These are phyloP conservation scores for Micromesistius poutassou DNA, from an alignment of 2,797 vertebrate genomes.

Conservation along the genomic window DNA sequence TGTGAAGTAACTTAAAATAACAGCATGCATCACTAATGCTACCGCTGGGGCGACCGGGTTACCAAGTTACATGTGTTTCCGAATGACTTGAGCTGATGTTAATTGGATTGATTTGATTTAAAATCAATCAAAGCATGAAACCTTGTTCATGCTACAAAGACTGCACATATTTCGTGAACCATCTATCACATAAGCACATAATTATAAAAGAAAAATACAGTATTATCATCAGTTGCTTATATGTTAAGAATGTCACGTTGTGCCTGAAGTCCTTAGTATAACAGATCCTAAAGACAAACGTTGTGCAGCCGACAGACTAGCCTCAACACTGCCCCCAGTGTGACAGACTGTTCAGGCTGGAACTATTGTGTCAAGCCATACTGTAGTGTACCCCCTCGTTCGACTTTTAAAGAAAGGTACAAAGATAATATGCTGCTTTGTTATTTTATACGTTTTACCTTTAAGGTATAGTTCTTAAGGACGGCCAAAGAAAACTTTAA, in stretches of 20 bases:
- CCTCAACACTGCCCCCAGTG: not conserved
- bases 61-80: conserved; percentile 21
- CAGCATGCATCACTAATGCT: conserved; percentile 45
- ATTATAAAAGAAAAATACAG: not conserved
- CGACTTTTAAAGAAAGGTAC: not conserved
- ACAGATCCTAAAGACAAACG: not conserved
- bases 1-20: conserved; percentile 31
- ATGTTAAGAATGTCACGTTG: conserved; percentile 36
- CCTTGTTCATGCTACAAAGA: conserved; percentile 20
- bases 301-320: not conserved
- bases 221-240: conserved; percentile 9
- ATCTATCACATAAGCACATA: conserved; percentile 5
- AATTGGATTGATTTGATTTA: not conserved
- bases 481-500: not conserved
- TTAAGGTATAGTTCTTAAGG: not conserved
- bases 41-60: conserved; percentile 25
- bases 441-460: conserved; percentile 1
- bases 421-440: conserved; percentile 15
- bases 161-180: conserved; percentile 21
- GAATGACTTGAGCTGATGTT: conserved; percentile 28
- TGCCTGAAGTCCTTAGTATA: conserved; percentile 44
- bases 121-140: conserved; percentile 39
- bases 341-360: not conserved
- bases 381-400: not conserved
- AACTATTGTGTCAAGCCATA: not conserved